Base-by-base conservation (phyloP, 2,888 invertebrate species). In the Brenthis ino region DNA sequence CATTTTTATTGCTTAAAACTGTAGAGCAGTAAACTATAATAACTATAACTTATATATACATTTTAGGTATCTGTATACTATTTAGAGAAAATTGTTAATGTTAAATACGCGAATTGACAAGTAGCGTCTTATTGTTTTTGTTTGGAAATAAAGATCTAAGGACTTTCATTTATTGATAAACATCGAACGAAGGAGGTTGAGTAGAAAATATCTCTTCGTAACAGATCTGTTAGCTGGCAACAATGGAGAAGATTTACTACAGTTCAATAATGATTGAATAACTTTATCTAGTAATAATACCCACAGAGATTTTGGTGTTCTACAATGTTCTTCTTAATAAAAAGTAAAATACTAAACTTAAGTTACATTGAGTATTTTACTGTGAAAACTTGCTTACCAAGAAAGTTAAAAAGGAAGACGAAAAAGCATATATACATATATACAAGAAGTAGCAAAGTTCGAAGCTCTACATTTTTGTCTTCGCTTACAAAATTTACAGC, bases 211-310 rank as follows among this genome's bases (percentile, higher is more conserved):
- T 71, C 54, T 65, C 58, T 66, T 57, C 63, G 68, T 70, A 79
- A 78, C 79, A 82, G 84, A 85, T 85, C 84, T 85, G 82, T 80
- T 81, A 83, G 81, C 79, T 78, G 82, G 81, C 81, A 85, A 84
- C 83, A 85, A 83, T 83, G 88, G 86, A 85, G 82, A 82, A 85
- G 89, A 89, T 89, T 90, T 89, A 89, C 89, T 88, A 88, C 83
- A 78, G 78, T 79, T 82, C 84, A 85, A 73, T 71, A 73, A 71
- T 71, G 69, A 64, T 67, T 65, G 65, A 60, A 67, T 69, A 71
- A 71, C 57, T 69, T 69, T 63, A 69, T 71, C 65, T 69, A 14
- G 54, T 60, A 65, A 56, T 68, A 57, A 56, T 68, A 57, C 51
- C 50, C 37, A 50, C 37, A 65, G 48, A 50, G 37, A 50, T 47